Evolutionary conservation across 2,113 vertebrate species (phyloP).

Genomic region (Arizona elegans): DNA sequence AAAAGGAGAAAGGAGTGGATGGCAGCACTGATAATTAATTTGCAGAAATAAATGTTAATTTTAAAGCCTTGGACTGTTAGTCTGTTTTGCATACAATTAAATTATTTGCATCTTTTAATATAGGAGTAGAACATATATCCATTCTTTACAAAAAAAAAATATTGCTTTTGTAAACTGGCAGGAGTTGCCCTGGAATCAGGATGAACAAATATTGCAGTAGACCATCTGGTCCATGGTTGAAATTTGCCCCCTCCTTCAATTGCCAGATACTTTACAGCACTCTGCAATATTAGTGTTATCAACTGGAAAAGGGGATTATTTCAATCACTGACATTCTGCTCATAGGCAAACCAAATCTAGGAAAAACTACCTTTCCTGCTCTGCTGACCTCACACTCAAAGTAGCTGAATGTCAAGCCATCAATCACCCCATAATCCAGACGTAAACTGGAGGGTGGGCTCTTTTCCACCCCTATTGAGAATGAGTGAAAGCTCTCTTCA

Average conservation of each 20-base stretch:
- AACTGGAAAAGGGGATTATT: neutral
- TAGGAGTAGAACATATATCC: neutral
- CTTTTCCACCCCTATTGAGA: neutral
- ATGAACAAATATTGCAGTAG: neutral
- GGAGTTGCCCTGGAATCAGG: neutral
- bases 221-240: neutral
- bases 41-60: neutral
- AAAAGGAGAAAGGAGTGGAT: neutral
- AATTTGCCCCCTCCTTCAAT: neutral
- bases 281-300: neutral
- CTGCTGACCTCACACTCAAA: slow-evolving; percentile 24
- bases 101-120: neutral
- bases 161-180: neutral
- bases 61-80: neutral
- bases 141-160: neutral
- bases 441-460: neutral
- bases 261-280: neutral
- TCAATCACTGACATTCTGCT: slow-evolving; percentile 25
- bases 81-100: neutral
- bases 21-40: neutral
- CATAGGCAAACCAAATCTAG: slow-evolving; percentile 12
- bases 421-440: neutral
- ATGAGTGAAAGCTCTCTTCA: neutral
- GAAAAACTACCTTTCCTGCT: slow-evolving; percentile 11
- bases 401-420: neutral